A percentile compares a stretch with the other conserved stretches of the same genome.
phyloP scores from a whole-genome alignment of 1,140 invertebrate species.

The Drosophila guanche region DNA sequence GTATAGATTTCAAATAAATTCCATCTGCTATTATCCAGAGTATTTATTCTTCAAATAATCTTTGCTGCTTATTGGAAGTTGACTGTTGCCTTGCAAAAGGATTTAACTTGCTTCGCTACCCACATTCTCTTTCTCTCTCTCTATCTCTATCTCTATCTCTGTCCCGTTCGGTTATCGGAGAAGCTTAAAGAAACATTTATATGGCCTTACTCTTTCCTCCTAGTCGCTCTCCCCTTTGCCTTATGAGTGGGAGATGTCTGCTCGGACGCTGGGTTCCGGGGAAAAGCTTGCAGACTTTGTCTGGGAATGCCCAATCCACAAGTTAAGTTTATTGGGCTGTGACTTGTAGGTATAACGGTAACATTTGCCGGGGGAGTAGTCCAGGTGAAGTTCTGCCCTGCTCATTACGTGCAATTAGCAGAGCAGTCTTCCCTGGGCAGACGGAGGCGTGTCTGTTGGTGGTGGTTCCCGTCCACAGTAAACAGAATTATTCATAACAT shows the following conservation, averaged over 20 bases:
- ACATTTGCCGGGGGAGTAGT: not conserved
- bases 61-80: constrained; percentile 23
- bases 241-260: constrained; percentile 11
- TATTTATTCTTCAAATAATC: constrained; percentile 23
- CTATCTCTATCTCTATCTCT: too few relatives aligned
- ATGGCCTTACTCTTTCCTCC: constrained; percentile 13
- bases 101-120: constrained; percentile 24
- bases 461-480: constrained; percentile 50
- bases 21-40: not conserved
- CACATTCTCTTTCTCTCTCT: not conserved
- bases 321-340: constrained; percentile 39
- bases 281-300: constrained; percentile 32
- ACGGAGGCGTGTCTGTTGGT: constrained; percentile 22
- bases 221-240: constrained; percentile 9
- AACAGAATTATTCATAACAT: constrained; percentile 74
- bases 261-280: not conserved
- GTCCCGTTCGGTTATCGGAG: constrained; percentile 12
- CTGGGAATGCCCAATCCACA: constrained; percentile 21
- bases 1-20: constrained; percentile 7
- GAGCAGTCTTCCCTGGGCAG: constrained; percentile 43
- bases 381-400: not conserved
- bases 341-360: constrained; percentile 22
- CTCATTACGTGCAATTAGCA: constrained; percentile 73
- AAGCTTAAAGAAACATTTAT: constrained; percentile 48
- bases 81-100: constrained; percentile 6